Percentiles rank a stretch among this genome's conserved stretches.
phyloP scores from a whole-genome alignment of 2,113 vertebrate genomes.

The Cynocephalus volans region DNA sequence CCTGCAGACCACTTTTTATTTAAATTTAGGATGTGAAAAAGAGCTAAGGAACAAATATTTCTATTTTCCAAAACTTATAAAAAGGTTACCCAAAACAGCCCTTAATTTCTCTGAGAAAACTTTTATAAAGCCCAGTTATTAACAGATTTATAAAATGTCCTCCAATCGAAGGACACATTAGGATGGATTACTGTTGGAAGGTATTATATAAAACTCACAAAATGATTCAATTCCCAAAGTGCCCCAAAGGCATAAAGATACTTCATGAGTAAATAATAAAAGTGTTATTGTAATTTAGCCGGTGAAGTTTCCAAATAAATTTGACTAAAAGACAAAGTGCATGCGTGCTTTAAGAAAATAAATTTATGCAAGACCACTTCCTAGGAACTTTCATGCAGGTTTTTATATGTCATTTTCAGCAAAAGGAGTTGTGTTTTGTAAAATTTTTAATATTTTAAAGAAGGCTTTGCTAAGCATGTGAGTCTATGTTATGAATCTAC shows the following conservation, averaged over 20 bases:
- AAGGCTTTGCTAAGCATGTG: not conserved
- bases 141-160: not conserved
- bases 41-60: not conserved
- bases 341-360: not conserved
- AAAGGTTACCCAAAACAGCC: not conserved
- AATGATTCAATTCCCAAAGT: not conserved
- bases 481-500: not conserved
- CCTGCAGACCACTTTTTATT: not conserved
- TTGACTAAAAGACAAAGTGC: not conserved
- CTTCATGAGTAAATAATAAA: not conserved
- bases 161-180: not conserved
- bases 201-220: not conserved
- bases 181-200: not conserved
- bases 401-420: not conserved
- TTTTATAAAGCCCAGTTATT: not conserved
- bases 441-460: not conserved
- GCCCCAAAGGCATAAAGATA: not conserved
- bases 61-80: not conserved
- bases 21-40: not conserved
- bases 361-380: not conserved
- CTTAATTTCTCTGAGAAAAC: not conserved
- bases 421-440: not conserved
- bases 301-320: not conserved
- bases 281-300: not conserved
- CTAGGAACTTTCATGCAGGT: not conserved